Evolutionary conservation across 2,113 vertebrate species (phyloP).

Genomic region (Glaucomys volans): DNA sequence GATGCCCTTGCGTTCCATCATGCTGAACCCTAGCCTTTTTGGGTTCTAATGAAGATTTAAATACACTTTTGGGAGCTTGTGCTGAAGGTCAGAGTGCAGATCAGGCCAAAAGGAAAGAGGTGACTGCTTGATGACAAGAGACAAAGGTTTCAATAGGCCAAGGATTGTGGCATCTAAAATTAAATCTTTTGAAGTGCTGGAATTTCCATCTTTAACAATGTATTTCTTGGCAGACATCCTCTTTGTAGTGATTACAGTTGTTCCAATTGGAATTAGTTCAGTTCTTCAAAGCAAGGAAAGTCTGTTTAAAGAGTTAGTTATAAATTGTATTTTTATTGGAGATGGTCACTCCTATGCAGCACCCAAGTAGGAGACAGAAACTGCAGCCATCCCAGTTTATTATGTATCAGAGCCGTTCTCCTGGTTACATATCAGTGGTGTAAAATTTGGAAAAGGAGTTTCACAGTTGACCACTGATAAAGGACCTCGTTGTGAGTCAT

Average conservation of each 20-base stretch:
- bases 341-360: background rate
- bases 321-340: background rate
- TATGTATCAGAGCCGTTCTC: background rate
- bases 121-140: background rate
- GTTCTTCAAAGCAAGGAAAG: constrained; percentile 20
- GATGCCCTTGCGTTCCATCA: accelerated
- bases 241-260: background rate
- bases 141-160: background rate
- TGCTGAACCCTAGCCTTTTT: background rate
- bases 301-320: constrained; percentile 37
- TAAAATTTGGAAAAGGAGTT: background rate
- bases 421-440: background rate
- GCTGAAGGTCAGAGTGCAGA: background rate
- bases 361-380: background rate
- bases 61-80: background rate
- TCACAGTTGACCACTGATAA: background rate
- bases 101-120: background rate
- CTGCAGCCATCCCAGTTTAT: background rate
- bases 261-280: constrained; percentile 61
- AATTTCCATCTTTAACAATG: background rate
- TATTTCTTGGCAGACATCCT: constrained; percentile 46
- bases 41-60: too few relatives aligned
- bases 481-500: background rate
- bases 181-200: background rate
- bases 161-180: background rate